Percentiles rank a stretch among this genome's conserved stretches.
Conservation (phyloP, 2,113 vertebrate genomes). For the Cottus gobio region DNA sequence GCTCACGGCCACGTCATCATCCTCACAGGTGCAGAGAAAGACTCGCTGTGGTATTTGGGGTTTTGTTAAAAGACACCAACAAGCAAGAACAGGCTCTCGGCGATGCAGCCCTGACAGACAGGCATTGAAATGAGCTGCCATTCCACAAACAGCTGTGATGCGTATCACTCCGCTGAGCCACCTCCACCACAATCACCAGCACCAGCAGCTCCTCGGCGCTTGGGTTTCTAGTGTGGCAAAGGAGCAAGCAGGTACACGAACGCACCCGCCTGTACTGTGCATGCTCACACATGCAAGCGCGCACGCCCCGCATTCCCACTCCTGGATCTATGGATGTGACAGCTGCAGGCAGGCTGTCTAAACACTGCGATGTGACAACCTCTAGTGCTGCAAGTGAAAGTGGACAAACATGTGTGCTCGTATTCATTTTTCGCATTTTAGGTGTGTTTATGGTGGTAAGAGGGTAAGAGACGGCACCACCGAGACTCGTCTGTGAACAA, state of each 20-base stretch:
- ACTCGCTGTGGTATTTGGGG: conserved; percentile 63
- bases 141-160: conserved; percentile 67
- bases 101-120: conserved; percentile 43
- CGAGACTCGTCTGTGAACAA: background rate
- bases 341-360: conserved; percentile 62
- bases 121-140: conserved; percentile 34
- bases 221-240: background rate
- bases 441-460: conserved; percentile 32
- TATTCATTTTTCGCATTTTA: conserved; percentile 61
- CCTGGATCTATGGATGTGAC: conserved; percentile 37
- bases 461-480: conserved; percentile 47
- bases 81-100: conserved; percentile 74
- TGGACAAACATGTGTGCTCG: conserved; percentile 39
- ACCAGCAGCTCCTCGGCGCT: background rate
- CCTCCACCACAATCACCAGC: conserved; percentile 16
- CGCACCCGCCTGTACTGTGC: background rate
- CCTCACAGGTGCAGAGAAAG: conserved; percentile 53
- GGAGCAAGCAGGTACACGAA: conserved; percentile 39
- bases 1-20: conserved; percentile 26
- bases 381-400: conserved; percentile 35
- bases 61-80: conserved; percentile 70
- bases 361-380: conserved; percentile 41
- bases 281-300: background rate
- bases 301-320: conserved; percentile 38
- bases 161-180: conserved; percentile 30